These are phyloP conservation scores for Dinothrombium tinctorium DNA, from an alignment of 1,140 invertebrate species.

Conservation along the genomic window DNA sequence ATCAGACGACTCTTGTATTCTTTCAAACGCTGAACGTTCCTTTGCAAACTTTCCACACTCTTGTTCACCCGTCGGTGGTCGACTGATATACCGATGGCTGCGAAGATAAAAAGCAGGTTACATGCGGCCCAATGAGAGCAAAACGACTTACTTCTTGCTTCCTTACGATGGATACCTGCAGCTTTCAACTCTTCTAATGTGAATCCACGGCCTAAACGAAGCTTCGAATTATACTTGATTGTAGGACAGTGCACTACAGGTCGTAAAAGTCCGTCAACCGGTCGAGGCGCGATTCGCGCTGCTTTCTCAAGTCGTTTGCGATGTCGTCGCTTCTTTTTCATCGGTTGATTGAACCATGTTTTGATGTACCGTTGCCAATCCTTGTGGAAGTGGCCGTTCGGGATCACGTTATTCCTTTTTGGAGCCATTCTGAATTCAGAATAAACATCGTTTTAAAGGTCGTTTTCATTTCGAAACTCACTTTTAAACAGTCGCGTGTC, in stretches of 20 bases:
- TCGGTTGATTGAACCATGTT: conserved; percentile 98
- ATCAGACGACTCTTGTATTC: conserved; percentile 76
- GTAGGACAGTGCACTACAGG: conserved; percentile 85
- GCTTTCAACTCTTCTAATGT: conserved; percentile 84
- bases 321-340: conserved; percentile 64
- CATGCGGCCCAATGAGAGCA: no score
- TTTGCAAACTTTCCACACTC: conserved; percentile 75
- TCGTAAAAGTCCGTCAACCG: no score
- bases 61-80: conserved; percentile 82
- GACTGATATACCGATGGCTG: conserved; percentile 89
- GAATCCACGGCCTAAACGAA: conserved; percentile 82
- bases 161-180: conserved; percentile 1
- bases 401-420: conserved; percentile 96
- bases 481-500: no score
- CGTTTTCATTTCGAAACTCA: no score
- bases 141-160: conserved; percentile 11
- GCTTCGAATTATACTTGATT: conserved; percentile 67
- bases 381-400: conserved; percentile 99
- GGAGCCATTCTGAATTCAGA: conserved; percentile 33
- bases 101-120: no score
- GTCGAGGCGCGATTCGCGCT: conserved; percentile 59
- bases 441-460: no score
- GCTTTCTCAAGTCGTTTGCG: conserved; percentile 75
- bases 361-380: conserved; percentile 95
- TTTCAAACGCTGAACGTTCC: conserved; percentile 84